Conservation (phyloP, 2,888 invertebrate species). For the Endotricha flammealis region DNA sequence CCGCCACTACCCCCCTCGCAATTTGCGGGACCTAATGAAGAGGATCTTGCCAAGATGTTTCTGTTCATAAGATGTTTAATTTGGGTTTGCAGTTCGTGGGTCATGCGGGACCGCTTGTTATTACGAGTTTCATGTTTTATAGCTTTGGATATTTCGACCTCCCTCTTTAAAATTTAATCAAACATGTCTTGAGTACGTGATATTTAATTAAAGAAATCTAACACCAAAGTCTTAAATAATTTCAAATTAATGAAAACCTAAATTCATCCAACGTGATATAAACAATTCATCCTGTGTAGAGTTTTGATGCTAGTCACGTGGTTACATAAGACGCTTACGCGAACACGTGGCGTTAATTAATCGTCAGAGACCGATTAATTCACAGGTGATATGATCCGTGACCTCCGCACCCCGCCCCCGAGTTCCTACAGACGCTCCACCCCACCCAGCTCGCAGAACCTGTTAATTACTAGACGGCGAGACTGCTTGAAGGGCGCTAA, state of each 20-base stretch:
- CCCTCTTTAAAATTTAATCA: background rate
- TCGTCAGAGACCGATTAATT: constrained; percentile 71
- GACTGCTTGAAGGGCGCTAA: constrained; percentile 50
- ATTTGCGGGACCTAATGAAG: constrained; percentile 75
- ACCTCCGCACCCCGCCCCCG: constrained; percentile 28
- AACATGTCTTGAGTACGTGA: background rate
- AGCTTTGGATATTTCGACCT: constrained; percentile 17
- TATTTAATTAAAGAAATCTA: constrained; percentile 11
- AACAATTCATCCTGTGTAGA: background rate
- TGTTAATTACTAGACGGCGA: constrained; percentile 58
- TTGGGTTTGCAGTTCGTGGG: constrained; percentile 72
- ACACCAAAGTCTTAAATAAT: too few relatives aligned
- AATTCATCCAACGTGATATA: constrained; percentile 20
- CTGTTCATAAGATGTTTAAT: constrained; percentile 77
- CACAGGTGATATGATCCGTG: constrained; percentile 70
- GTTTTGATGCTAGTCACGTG: constrained; percentile 32
- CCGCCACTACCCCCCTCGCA: constrained; percentile 39
- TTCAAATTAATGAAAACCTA: background rate
- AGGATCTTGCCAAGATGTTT: constrained; percentile 75
- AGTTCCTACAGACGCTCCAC: constrained; percentile 14
- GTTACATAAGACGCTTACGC: constrained; percentile 34
- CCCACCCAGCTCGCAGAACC: constrained; percentile 26
- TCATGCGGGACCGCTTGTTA: constrained; percentile 64
- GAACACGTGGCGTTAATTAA: constrained; percentile 68
- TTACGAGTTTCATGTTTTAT: constrained; percentile 54